Evolutionary conservation across 2,797 vertebrate genomes (phyloP).

Genomic region (Gymnoscopelus microlampas): DNA sequence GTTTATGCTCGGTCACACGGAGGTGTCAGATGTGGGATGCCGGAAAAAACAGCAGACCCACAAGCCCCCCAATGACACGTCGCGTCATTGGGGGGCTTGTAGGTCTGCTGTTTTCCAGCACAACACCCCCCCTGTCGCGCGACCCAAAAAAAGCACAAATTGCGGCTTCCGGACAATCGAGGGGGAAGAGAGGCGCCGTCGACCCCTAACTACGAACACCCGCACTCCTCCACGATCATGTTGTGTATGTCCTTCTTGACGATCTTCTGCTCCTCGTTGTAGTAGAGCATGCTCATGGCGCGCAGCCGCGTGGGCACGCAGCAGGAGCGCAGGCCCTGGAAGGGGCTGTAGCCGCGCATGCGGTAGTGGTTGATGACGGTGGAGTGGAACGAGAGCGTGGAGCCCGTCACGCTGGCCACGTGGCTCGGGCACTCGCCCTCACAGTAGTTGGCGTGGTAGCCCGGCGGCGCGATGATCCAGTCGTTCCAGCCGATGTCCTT

Average conservation of each 20-base stretch:
- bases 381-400: constrained; percentile 95
- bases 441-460: constrained; percentile 98
- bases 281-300: constrained; percentile 99
- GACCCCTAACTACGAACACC: constrained; percentile 86
- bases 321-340: constrained; percentile 94
- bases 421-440: constrained; percentile 97
- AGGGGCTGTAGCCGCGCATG: constrained; percentile 93
- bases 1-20: too few species aligned
- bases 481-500: constrained; percentile 99
- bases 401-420: constrained; percentile 92
- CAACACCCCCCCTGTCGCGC: too few species aligned
- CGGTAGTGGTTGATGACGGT: constrained; percentile 98
- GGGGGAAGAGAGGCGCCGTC: too few species aligned
- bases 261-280: constrained; percentile 97
- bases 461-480: constrained; percentile 97
- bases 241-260: constrained; percentile 99
- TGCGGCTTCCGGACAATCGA: too few species aligned
- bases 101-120: too few species aligned
- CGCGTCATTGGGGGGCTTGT: too few species aligned
- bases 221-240: constrained; percentile 99
- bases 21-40: too few species aligned
- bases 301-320: constrained; percentile 96
- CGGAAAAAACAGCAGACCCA: background rate
- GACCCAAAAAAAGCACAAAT: too few species aligned
- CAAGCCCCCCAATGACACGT: too few species aligned